Base-by-base conservation (phyloP, 2,888 invertebrate species). In the Schizotus pectinicornis region DNA sequence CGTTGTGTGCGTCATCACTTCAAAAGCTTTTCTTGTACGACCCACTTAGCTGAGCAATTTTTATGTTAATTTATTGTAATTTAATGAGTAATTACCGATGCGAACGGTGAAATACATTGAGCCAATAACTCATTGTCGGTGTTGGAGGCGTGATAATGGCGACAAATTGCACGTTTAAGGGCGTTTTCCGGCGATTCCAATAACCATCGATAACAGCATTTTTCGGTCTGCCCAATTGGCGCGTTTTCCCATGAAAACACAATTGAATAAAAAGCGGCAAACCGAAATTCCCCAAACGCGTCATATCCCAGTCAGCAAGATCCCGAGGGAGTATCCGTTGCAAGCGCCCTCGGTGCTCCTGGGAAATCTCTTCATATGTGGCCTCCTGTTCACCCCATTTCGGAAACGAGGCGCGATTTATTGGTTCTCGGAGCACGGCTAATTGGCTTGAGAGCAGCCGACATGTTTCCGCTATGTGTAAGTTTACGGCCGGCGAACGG, bases 311-410 rank as follows among this genome's bases (percentile, higher is more conserved):
- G 59, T 63, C 54, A 55, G 63, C 48, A 57, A 61, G 59, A 36
- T 62, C 65, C 56, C 64, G 22, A 39, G 56, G 61, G 64, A 55
- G 46, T 53, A 42, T 38, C 58, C 11, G 43, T 32, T 36, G 50
- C 58, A 63, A 65, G 62, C 62, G 61, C 61, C 56, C n/a, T n/a
- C 48, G 62, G 59, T 62, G 58, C 72, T 69, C 72, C 48, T 56
- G 74, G 75, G 75, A 75, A 75, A 75, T 75, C 73, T 73, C 70
- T 71, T 73, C 73, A 69, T 73, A 72, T 72, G 75, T 70, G 73
- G 72, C 67, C 69, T 63, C 48, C 62, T 58, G 64, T 70, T 70
- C 72, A 71, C 74, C 73, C 73, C 64, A 73, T 74, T 74, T 70
- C 67, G 70, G 72, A 74, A 72, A 72, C 71, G 67, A 71, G 69